A percentile compares a stretch with the other conserved stretches of the same genome.
Evolutionary conservation across 2,797 vertebrate species (phyloP).

Genomic region (Spinus pinus): DNA sequence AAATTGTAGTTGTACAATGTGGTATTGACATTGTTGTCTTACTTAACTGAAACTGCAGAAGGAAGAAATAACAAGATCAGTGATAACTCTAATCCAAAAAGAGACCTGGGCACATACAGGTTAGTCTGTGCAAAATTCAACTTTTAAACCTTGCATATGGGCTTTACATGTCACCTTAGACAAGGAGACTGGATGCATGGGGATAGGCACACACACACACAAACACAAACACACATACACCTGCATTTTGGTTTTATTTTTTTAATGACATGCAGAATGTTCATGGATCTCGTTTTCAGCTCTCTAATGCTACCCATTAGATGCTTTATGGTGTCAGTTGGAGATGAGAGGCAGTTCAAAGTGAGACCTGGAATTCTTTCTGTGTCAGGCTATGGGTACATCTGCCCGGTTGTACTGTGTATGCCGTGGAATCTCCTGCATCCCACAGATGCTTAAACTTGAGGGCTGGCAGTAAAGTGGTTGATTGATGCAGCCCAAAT

Average conservation of each 20-base stretch:
- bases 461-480: rapidly evolving
- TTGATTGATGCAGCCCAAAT: neutral
- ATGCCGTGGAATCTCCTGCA: neutral
- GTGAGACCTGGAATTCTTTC: neutral
- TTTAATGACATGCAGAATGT: neutral
- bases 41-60: neutral
- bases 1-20: neutral
- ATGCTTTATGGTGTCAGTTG: neutral
- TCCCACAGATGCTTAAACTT: neutral
- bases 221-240: rapidly evolving
- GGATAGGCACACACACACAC: neutral
- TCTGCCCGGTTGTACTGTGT: neutral
- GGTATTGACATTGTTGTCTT: neutral
- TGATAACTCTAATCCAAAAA: neutral
- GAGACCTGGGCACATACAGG: no score
- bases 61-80: neutral
- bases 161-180: neutral
- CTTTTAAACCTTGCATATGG: neutral
- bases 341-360: neutral
- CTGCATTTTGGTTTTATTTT: rapidly evolving
- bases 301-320: neutral
- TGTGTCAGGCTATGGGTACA: neutral
- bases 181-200: neutral
- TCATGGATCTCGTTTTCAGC: neutral
- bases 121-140: neutral